Evolutionary conservation across 2,888 invertebrate species (phyloP), one percentile per base, ranked within the genome.

Genomic region (Allygus modestus): DNA sequence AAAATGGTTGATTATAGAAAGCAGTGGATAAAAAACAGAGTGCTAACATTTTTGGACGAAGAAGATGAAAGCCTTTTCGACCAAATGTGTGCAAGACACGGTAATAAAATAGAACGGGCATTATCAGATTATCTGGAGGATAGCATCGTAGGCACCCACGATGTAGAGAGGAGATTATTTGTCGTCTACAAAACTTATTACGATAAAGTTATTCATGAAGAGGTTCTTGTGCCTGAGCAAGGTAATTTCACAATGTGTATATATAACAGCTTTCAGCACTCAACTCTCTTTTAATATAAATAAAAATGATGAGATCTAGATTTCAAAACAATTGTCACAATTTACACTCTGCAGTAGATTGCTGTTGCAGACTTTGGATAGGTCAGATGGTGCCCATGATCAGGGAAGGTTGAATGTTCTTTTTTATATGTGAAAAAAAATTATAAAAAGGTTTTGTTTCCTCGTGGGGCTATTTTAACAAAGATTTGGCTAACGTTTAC

Each of bases 181-280:
- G 94, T 93, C 88, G 91, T 95, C 20, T 93, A 94, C 88, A 94
- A 94, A 89, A 94, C 94, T 0, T 94, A 94, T 87, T 94, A 93
- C 81, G 95, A 94, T 88, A 95, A 94, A 89, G 91, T 95, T 11
- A 92, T 95, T 23, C 95, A 96, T 88, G 95, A 95, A 89, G 96
- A 96, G 90, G 93, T 96, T 85, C 92, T 94, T 1, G 92, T 94
- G 54, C 91, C 93, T 87, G 95, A 96, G 91, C 94, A 95, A 92
- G 94, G 96, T 96, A 91, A 93, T 92, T 89, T n/a, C n/a, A n/a
- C n/a, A n/a, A n/a, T n/a, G n/a, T n/a, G n/a, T n/a, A n/a, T n/a
- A n/a, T n/a, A n/a, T n/a, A n/a, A 79, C 23, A 0, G 37, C 23
- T 58, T 58, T 58, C 12, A 58, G 20, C 26, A 82, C n/a, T n/a